Evolutionary conservation across 1,140 invertebrate genomes (phyloP), one percentile per base, ranked within the genome.

Genomic region (Cataglyphis hispanica): DNA sequence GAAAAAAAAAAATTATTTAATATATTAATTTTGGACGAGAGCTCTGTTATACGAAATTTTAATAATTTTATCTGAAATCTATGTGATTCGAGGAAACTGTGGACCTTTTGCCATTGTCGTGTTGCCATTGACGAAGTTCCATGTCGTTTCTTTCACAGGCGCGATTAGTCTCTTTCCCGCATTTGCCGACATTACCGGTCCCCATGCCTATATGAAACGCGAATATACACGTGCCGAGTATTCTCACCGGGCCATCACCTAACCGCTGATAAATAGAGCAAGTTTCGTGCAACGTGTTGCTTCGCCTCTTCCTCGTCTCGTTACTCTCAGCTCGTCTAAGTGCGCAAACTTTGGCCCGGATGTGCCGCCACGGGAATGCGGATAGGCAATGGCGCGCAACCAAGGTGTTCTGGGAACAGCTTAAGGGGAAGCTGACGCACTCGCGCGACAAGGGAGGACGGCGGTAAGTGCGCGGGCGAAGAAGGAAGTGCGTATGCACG

Each of bases 211-310:
- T n/a, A 58, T 60, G 66, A 34, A 56, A 40, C 78, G 67, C 40
- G 25, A 60, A 83, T 74, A 61, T 83, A 74, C 78, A 83, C 67
- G 67, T 83, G 78, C 78, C 43, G 66, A 72, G 78, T 74, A 83
- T 37, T 83, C 78, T 83, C 78, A 56, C 53, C 7, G 78, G 78
- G 34, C 43, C 34, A 74, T 83, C 78, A 61, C 78, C 72, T 83
- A 83, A 83, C 78, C 78, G 81, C 85, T 91, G 90, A 92, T 91
- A 91, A 91, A 91, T 91, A 91, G 90, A 87, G 58, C 87, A 89
- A 92, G 91, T 91, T 92, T 91, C 72, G 85, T 90, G 87, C 91
- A 91, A 91, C 91, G 91, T 91, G 91, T 92, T 92, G 91, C 91
- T 91, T 87, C 86, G 70, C 83, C 53, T 50, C 16, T 83, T 85